A percentile compares a stretch with the other conserved stretches of the same genome.
Evolutionary conservation across 2,797 vertebrate genomes (phyloP).

Genomic region (Eurystomus glaucurus): DNA sequence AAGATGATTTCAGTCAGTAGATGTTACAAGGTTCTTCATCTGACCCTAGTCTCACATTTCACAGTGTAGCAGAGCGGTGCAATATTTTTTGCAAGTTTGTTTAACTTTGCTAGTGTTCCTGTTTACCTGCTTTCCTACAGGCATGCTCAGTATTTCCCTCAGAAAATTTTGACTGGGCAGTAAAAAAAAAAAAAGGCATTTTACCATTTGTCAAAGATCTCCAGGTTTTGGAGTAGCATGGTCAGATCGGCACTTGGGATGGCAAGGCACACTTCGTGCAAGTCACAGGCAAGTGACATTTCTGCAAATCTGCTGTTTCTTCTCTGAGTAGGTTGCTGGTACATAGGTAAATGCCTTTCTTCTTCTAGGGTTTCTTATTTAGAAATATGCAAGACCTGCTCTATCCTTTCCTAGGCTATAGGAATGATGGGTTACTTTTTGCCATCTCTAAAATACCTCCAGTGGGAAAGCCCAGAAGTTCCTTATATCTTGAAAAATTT

Average conservation of each 20-base stretch:
- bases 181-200: neutral
- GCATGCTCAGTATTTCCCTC: accelerated
- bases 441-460: neutral
- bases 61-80: neutral
- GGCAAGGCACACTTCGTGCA: neutral
- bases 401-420: neutral
- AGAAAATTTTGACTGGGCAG: neutral
- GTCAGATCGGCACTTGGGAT: neutral
- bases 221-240: neutral
- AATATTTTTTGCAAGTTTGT: neutral
- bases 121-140: neutral
- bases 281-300: neutral
- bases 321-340: neutral
- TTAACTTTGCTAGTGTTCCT: neutral
- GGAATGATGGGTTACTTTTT: neutral
- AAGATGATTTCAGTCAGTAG: neutral
- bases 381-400: neutral
- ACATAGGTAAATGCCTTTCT: neutral
- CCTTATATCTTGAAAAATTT: neutral
- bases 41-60: neutral
- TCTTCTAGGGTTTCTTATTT: neutral
- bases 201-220: neutral
- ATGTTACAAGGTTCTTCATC: neutral
- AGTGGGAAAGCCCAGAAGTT: neutral
- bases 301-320: neutral